These are phyloP conservation scores for Catharus fuscescens DNA, from an alignment of 2,113 vertebrate species.

Conservation along the genomic window DNA sequence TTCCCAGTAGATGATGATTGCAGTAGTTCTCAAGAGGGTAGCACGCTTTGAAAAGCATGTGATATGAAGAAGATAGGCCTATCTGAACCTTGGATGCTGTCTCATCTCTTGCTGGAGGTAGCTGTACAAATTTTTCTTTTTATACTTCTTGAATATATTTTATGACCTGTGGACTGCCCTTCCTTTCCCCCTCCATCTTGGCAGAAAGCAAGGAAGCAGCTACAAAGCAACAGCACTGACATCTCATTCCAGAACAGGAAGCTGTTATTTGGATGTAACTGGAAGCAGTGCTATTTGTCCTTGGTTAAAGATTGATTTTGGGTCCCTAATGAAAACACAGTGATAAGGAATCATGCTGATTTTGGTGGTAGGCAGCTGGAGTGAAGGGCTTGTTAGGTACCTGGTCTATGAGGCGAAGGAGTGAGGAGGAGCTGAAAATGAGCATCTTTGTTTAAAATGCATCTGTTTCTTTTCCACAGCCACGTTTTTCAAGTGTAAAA, in stretches of 20 bases:
- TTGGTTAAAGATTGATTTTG: constrained; percentile 39
- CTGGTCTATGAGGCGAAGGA: background rate
- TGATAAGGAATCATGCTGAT: background rate
- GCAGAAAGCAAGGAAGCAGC: background rate
- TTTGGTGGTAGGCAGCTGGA: background rate
- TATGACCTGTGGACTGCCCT: background rate
- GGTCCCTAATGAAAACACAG: background rate
- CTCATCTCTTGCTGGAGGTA: background rate
- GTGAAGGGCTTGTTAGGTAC: background rate
- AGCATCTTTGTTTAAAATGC: background rate
- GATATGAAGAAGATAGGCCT: background rate
- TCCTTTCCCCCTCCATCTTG: background rate
- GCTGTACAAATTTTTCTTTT: background rate
- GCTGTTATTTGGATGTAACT: background rate
- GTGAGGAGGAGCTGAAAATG: background rate
- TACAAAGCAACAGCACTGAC: background rate
- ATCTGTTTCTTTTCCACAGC: background rate
- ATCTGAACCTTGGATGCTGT: background rate
- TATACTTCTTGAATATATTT: background rate
- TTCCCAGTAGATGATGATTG: background rate
- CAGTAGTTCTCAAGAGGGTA: background rate
- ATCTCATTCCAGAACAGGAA: background rate
- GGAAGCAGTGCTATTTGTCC: constrained; percentile 1
- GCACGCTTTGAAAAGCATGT: background rate
- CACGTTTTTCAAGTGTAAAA: background rate